phyloP scores from a whole-genome alignment of 64 coral and sea anemone genomes.

The Actinia tenebrosa region DNA sequence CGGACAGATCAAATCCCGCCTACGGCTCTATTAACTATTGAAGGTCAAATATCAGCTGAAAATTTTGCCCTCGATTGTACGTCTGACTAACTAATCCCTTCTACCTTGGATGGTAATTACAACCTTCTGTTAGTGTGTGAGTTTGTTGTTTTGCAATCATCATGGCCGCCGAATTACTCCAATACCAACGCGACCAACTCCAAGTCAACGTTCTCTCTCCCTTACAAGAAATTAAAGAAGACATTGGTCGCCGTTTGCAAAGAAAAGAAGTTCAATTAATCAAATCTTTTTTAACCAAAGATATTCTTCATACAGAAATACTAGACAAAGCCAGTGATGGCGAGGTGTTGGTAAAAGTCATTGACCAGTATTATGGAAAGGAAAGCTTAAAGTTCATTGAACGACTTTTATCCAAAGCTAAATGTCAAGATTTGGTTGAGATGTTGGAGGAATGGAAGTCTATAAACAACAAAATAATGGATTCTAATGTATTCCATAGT shows the following conservation, averaged over 20 bases:
- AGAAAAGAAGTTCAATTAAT: conserved; percentile 55
- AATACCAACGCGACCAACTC: conserved; percentile 46
- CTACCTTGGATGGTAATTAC: not conserved
- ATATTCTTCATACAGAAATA: conserved; percentile 40
- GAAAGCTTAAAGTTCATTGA: conserved; percentile 69
- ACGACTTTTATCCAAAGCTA: conserved; percentile 56
- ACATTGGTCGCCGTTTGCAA: conserved; percentile 45
- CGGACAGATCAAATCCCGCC: not conserved
- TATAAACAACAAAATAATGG: conserved; percentile 23
- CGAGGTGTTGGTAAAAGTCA: conserved; percentile 41
- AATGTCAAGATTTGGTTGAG: conserved; percentile 53
- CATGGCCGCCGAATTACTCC: conserved; percentile 25
- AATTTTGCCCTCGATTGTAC: not conserved
- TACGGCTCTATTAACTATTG: not conserved
- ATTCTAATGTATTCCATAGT: conserved; percentile 47
- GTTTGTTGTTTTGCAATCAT: not conserved
- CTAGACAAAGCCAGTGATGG: conserved; percentile 56
- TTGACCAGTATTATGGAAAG: conserved; percentile 61
- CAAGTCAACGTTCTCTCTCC: conserved; percentile 58
- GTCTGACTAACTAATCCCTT: not conserved
- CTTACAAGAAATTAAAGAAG: conserved; percentile 61
- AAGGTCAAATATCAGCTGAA: not conserved
- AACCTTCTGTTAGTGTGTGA: not conserved
- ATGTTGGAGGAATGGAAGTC: conserved; percentile 56
- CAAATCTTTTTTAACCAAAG: conserved; percentile 33